Evolutionary conservation across 2,797 vertebrate species (phyloP).

Genomic region (Poliocrania exsul): DNA sequence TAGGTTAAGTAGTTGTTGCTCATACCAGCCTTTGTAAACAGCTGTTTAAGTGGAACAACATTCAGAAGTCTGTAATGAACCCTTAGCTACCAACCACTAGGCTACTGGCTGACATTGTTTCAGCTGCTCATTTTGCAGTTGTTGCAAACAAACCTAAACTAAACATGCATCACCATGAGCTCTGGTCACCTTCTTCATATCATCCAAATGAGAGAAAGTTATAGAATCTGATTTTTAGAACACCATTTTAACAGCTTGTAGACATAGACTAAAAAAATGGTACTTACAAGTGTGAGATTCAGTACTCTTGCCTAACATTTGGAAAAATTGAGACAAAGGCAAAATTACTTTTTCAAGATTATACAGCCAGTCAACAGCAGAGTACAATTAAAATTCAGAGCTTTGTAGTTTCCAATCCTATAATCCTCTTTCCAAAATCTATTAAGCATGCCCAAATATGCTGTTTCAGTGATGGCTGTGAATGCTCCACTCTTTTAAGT

Average conservation of each 20-base stretch:
- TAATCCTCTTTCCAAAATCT: constrained; percentile 28
- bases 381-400: neutral
- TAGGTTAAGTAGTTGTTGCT: neutral
- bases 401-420: neutral
- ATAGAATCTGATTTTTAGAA: neutral
- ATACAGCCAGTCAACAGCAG: neutral
- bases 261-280: neutral
- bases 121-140: neutral
- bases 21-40: neutral
- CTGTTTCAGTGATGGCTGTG: neutral
- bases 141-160: neutral
- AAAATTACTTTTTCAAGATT: neutral
- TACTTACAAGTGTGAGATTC: neutral
- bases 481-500: neutral
- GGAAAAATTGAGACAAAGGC: neutral
- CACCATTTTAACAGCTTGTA: neutral
- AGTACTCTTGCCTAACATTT: neutral
- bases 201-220: neutral
- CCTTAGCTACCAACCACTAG: neutral
- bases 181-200: neutral
- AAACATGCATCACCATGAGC: neutral
- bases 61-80: neutral
- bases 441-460: neutral
- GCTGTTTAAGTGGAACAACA: neutral
- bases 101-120: neutral